Evolutionary conservation across 2,888 invertebrate species (phyloP).

Genomic region (Macaria notata): DNA sequence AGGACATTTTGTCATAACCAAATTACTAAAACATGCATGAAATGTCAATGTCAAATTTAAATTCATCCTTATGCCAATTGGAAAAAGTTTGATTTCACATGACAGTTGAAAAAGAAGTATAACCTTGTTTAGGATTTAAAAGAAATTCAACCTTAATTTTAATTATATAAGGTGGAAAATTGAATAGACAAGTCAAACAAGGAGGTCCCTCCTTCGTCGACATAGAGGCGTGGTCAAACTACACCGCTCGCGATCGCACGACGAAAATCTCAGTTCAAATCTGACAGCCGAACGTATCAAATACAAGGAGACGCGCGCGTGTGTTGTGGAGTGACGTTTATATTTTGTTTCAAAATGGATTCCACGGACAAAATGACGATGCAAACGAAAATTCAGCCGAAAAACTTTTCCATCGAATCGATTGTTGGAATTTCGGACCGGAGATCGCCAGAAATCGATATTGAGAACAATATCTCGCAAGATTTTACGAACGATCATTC

Average conservation of each 20-base stretch:
- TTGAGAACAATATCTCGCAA: constrained; percentile 67
- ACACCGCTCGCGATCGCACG: constrained; percentile 38
- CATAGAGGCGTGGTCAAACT: constrained; percentile 50
- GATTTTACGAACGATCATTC: constrained; percentile 62
- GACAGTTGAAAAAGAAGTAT: constrained; percentile 6
- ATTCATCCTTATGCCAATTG: background rate
- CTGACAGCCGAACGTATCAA: constrained; percentile 54
- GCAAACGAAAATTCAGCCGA: constrained; percentile 76
- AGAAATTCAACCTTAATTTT: background rate
- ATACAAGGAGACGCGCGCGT: constrained; percentile 41
- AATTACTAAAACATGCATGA: constrained; percentile 38
- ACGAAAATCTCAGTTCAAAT: constrained; percentile 49
- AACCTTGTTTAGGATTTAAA: constrained; percentile 14
- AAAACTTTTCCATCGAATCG: constrained; percentile 85
- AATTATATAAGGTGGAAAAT: constrained; percentile 2
- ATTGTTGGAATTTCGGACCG: constrained; percentile 75
- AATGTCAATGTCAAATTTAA: constrained; percentile 21
- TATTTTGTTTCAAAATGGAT: constrained; percentile 51
- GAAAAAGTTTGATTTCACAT: constrained; percentile 25
- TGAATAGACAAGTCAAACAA: constrained; percentile 14
- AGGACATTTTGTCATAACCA: constrained; percentile 32
- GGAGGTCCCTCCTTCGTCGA: constrained; percentile 44
- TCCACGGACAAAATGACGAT: constrained; percentile 67
- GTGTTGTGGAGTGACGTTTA: constrained; percentile 6
- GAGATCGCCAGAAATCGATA: constrained; percentile 74